phyloP scores from a whole-genome alignment of 2,888 invertebrate genomes.

The Monopis laevigella region DNA sequence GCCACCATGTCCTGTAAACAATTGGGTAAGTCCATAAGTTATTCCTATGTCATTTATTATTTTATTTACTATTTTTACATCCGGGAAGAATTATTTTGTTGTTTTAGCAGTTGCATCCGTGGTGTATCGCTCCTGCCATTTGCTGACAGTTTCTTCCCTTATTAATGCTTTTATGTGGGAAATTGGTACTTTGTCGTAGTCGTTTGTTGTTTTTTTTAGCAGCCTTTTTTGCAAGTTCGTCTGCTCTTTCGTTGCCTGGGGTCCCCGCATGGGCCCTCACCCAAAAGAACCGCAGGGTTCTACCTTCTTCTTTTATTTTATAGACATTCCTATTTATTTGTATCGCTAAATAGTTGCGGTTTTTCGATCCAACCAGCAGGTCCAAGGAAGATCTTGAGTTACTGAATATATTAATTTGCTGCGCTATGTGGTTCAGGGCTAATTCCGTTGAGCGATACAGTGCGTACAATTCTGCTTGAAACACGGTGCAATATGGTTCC shows the following conservation, averaged over 20 bases:
- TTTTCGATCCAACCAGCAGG: neutral
- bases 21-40: neutral
- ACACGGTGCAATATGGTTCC: constrained; percentile 9
- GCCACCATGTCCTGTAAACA: constrained; percentile 17
- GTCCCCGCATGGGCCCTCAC: constrained; percentile 13
- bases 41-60: neutral
- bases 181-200: constrained; percentile 12
- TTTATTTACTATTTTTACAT: neutral
- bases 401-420: constrained; percentile 1
- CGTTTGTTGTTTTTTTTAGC: constrained; percentile 7
- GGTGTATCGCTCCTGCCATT: constrained; percentile 12
- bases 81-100: too few relatives aligned
- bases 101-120: constrained; percentile 1
- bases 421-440: neutral
- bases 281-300: constrained; percentile 11
- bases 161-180: constrained; percentile 10
- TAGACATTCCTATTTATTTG: neutral
- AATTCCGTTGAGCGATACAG: neutral
- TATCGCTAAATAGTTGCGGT: constrained; percentile 4
- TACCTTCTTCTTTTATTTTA: neutral
- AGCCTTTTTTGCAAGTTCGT: constrained; percentile 16
- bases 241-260: constrained; percentile 16
- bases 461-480: constrained; percentile 13
- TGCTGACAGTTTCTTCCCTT: neutral
- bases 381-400: constrained; percentile 14